Conservation (phyloP, 2,797 vertebrate species). For the Pogoniulus pusillus region DNA sequence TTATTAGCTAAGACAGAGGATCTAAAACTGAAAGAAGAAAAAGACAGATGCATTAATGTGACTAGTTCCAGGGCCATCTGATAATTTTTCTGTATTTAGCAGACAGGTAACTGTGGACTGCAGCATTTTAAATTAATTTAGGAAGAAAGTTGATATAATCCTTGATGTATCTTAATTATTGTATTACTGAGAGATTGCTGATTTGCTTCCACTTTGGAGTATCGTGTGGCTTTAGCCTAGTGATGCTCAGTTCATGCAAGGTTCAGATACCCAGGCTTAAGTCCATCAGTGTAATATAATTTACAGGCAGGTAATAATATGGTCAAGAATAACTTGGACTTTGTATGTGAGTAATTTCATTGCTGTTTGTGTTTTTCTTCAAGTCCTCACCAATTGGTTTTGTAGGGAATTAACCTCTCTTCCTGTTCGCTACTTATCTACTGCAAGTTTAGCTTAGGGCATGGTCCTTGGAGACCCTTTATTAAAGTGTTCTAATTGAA, state of each 20-base stretch:
- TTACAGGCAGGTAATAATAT: neutral
- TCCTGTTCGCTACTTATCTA: neutral
- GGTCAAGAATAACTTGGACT: neutral
- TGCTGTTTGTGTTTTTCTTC: neutral
- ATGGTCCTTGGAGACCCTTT: neutral
- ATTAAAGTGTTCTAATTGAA: neutral
- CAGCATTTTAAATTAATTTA: neutral
- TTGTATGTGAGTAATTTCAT: neutral
- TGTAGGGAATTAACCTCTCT: neutral
- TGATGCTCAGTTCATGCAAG: neutral
- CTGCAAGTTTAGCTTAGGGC: neutral
- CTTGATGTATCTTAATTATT: neutral
- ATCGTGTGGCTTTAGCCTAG: neutral
- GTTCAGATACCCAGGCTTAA: neutral
- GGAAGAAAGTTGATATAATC: neutral
- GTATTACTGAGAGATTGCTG: neutral
- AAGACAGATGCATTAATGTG: neutral
- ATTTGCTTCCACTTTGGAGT: neutral
- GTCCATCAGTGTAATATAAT: neutral
- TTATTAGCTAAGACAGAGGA: neutral
- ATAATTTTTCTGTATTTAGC: neutral
- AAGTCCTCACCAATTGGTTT: neutral
- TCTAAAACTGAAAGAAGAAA: neutral
- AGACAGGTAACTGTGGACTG: neutral
- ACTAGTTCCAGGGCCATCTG: neutral